Evolutionary conservation across 2,888 invertebrate genomes (phyloP), one percentile per base, ranked within the genome.

Genomic region (Horisme vitalbata): DNA sequence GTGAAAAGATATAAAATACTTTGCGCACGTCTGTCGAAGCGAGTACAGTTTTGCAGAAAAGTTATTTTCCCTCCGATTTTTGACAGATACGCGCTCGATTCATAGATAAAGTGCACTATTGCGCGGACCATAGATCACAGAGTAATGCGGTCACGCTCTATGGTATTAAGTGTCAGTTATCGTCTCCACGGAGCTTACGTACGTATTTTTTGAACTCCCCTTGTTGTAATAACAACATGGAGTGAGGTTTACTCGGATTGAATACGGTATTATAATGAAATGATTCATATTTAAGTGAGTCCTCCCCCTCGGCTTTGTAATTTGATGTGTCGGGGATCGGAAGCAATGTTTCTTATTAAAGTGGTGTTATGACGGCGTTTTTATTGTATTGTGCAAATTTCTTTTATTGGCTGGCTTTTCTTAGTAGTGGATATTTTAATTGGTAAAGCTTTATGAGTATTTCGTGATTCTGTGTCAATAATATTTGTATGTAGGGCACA

Each of bases 221-320:
- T 83, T 79, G 79, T 83, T 81, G 79, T 77, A 84, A 85, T 83
- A 85, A 79, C 78, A 82, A 79, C 83, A 83, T 83, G 83, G 81
- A 87, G 86, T 85, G 82, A 86, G 86, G 82, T 85, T 85, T 85
- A 83, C 83, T 80, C 75, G 87, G 85, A 89, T 89, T 89, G 86
- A 89, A 88, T 87, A 86, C 79, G 83, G 87, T 67, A 88, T 89
- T 89, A 89, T 89, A 89, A 89, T 88, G 88, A 88, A 89, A 88
- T 89, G 88, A 89, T 89, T 88, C 89, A 89, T 89, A 89, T 89
- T 88, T 88, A 89, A 89, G 87, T 89, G 86, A 88, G 87, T 88
- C 72, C 79, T 83, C 85, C 88, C 87, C 85, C 73, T 71, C 71
- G 68, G 64, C 69, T 71, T 71, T 79, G 75, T 82, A 82, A 83